phyloP scores from a whole-genome alignment of 2,888 invertebrate genomes.

The Drosophila dives region DNA sequence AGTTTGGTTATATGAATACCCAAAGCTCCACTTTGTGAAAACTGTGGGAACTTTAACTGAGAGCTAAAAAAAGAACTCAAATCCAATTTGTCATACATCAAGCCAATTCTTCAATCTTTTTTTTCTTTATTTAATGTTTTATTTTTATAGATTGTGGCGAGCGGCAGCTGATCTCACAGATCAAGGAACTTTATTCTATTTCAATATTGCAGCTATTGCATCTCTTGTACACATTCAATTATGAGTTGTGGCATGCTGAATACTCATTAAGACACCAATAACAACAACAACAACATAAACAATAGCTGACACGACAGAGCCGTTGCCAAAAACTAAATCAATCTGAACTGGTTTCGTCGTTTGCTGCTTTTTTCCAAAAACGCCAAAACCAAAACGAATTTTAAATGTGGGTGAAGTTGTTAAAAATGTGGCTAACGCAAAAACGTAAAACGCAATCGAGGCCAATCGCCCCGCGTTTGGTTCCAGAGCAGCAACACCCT shows the following conservation, averaged over 20 bases:
- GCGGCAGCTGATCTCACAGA: constrained; percentile 1
- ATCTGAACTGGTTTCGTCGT: constrained; percentile 53
- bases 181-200: constrained; percentile 1
- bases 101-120: neutral
- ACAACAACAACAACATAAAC: neutral
- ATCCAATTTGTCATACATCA: constrained; percentile 16
- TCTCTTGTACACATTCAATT: neutral
- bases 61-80: neutral
- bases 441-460: constrained; percentile 61
- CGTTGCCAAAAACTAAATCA: constrained; percentile 50
- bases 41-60: constrained; percentile 24
- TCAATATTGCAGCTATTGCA: neutral
- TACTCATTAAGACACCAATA: constrained; percentile 27
- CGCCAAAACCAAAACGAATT: constrained; percentile 74
- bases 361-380: constrained; percentile 47
- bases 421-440: constrained; percentile 72
- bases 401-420: constrained; percentile 78
- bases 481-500: constrained; percentile 39
- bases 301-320: constrained; percentile 51
- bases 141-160: neutral
- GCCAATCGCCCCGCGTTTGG: constrained; percentile 44
- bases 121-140: neutral
- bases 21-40: constrained; percentile 12
- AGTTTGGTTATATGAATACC: constrained; percentile 34
- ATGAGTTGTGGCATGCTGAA: constrained; percentile 22